These are phyloP conservation scores for Ophioderma brevispina DNA, from an alignment of 35 echinoderm and acorn worm species.

Conservation along the genomic window DNA sequence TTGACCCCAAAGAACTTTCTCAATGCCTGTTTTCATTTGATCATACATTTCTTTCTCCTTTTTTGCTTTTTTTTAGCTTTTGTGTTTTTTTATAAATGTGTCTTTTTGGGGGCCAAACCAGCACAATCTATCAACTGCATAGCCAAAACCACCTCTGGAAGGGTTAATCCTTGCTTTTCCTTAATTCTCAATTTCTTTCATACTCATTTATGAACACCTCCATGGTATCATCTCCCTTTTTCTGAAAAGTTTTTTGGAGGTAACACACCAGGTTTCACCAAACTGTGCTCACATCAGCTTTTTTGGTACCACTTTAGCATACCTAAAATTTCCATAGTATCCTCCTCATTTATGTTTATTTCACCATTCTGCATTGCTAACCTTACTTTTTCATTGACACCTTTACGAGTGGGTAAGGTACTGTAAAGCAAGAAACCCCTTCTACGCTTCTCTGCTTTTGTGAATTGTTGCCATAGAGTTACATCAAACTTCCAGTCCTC, in stretches of 20 bases:
- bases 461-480: conserved; percentile 2
- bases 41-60: conserved; percentile 15
- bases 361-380: conserved; percentile 31
- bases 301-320: conserved; percentile 14
- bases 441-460: conserved; percentile 16
- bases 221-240: neutral
- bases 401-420: neutral
- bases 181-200: conserved; percentile 41
- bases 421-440: conserved; percentile 3
- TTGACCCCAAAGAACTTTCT: conserved; percentile 34
- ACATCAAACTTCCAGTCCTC: conserved; percentile 33
- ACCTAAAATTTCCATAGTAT: neutral
- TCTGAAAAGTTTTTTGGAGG: neutral
- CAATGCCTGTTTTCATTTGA: conserved; percentile 23
- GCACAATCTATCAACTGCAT: conserved; percentile 57
- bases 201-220: conserved; percentile 20
- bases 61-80: neutral
- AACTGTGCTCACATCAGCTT: neutral
- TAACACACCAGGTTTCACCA: neutral
- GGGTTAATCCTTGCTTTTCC: conserved; percentile 35
- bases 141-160: conserved; percentile 45
- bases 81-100: conserved; percentile 26
- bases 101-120: conserved; percentile 47
- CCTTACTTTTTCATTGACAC: conserved; percentile 26
- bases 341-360: neutral